A percentile compares a stretch with the other conserved stretches of the same genome.
phyloP scores from a whole-genome alignment of 2,797 vertebrate species.

The Sebastes minor region DNA sequence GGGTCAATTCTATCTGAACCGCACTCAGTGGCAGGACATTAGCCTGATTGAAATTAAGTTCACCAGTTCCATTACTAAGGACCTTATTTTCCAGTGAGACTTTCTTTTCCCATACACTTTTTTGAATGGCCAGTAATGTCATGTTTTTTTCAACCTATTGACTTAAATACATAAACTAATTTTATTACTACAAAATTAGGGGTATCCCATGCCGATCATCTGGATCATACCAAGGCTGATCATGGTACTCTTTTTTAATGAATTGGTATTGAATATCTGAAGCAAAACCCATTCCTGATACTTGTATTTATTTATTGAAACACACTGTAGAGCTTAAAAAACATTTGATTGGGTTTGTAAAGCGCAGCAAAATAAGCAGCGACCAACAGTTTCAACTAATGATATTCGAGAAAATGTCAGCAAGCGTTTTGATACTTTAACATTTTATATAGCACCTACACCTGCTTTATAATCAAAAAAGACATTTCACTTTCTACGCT shows the following conservation, averaged over 20 bases:
- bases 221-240: not conserved
- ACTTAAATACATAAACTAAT: not conserved
- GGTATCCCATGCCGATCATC: not conserved
- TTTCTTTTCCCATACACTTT: not conserved
- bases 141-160: not conserved
- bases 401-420: not conserved
- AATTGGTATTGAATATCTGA: not conserved
- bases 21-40: conserved; percentile 43
- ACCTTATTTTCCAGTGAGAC: conserved; percentile 4
- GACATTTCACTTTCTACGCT: not conserved
- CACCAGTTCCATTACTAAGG: conserved; percentile 24
- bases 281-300: not conserved
- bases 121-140: not conserved
- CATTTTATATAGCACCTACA: not conserved
- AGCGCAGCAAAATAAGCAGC: not conserved
- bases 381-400: not conserved
- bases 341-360: not conserved
- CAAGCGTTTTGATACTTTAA: no score
- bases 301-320: not conserved
- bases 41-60: conserved; percentile 60
- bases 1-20: conserved; percentile 59
- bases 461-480: not conserved
- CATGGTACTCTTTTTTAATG: not conserved
- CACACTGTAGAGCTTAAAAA: not conserved
- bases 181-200: not conserved